These are phyloP conservation scores for Diadema setosum DNA, from an alignment of 35 echinoderm and acorn worm genomes.

Conservation along the genomic window DNA sequence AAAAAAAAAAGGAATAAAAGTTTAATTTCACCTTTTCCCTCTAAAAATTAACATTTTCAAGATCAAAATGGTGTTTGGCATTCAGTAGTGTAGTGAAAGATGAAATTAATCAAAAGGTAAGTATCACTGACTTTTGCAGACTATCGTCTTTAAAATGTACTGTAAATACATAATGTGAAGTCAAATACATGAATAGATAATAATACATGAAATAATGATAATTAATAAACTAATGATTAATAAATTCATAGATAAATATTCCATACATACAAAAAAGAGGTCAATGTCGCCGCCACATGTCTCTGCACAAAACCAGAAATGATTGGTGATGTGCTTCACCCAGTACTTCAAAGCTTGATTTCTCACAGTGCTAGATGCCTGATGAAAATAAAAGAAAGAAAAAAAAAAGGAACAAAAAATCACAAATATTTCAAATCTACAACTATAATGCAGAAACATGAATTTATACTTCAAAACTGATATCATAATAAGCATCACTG, in stretches of 20 bases:
- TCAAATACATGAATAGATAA: neutral
- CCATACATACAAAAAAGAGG: neutral
- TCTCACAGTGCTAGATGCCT: neutral
- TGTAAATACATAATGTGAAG: neutral
- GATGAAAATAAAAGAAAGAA: neutral
- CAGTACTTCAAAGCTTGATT: neutral
- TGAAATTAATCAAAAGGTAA: neutral
- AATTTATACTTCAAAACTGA: too few species aligned
- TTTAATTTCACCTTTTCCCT: too few species aligned
- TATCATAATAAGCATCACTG: too few species aligned
- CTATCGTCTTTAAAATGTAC: neutral
- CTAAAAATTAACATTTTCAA: too few species aligned
- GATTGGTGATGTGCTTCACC: neutral
- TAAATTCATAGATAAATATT: neutral
- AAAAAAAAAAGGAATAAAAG: too few species aligned
- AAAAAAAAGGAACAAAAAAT: too few species aligned
- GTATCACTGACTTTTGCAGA: neutral
- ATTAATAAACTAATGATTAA: neutral
- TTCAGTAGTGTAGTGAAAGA: neutral
- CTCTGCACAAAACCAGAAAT: constrained; percentile 37
- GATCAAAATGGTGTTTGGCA: too few species aligned
- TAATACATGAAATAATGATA: too few species aligned
- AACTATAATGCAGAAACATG: too few species aligned
- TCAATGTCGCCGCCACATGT: neutral
- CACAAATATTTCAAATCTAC: too few species aligned